Evolutionary conservation across 2,797 vertebrate genomes (phyloP), one percentile per base, ranked within the genome.

Genomic region (Oreortyx pictus): DNA sequence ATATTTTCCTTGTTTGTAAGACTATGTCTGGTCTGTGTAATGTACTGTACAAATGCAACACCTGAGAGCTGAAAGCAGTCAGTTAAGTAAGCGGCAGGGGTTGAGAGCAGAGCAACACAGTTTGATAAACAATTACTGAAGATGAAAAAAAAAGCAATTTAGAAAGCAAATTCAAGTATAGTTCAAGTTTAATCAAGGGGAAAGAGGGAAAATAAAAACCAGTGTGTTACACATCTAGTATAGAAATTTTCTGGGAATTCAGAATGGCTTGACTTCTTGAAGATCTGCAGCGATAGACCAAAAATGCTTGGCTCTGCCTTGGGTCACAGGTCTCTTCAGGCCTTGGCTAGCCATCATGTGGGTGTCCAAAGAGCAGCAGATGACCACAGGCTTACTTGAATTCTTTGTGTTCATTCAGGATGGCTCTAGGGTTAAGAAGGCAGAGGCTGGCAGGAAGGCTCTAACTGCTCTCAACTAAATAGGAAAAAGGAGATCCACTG

Each of bases 371-470:
- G 33, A 35, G 50, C 10, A 33, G 29, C 29, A 79, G 50, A 37
- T n/a, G 12, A n/a, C 74, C 68, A 14, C 31, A 52, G 68, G 20
- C 9, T 52, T 39, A 12, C 17, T 18, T 0, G 0, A 24, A 20
- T 4, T 37, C 44, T 47, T 50, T 4, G 1, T 12, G n/a, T 44
- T 49, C 67, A 16, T 1, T 1, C 11, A 46, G 57, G 33, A 19
- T 31, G n/a, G 14, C 20, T 84, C 61, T 44, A 47, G 39, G 57
- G 23, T 15, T 20, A 44, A 33, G 24, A 14, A 67, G 27, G 23
- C 19, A 25, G 19, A 59, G 62, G 6, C 1, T 49, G 43, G 18
- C 29, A 49, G 25, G 23, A 25, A 49, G 25, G 41, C 17, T 61
- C 39, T 39, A 44, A 35, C 31, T 35, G 14, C 24, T 84, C 17